phyloP scores from a whole-genome alignment of 2,113 vertebrate genomes.

The Emydura subglobosa region DNA sequence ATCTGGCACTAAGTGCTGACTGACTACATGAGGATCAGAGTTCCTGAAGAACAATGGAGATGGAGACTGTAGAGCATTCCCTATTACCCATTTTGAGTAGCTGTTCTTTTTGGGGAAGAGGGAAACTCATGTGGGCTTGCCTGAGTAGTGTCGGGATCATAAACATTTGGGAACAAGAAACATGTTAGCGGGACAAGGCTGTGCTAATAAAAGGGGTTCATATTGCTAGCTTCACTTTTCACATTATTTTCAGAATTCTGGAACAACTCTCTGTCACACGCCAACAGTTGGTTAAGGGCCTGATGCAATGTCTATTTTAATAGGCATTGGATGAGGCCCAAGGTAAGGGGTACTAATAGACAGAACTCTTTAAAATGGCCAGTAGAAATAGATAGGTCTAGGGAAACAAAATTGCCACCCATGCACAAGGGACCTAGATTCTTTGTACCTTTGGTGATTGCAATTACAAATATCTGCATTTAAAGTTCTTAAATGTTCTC shows the following conservation, averaged over 20 bases:
- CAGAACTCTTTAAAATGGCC: not conserved
- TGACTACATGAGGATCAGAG: not conserved
- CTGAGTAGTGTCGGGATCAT: not conserved
- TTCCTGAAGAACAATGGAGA: slow-evolving; percentile 9
- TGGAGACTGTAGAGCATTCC: not conserved
- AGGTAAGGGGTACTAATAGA: not conserved
- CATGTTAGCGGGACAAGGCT: not conserved
- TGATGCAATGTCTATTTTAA: not conserved
- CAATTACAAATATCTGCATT: not conserved
- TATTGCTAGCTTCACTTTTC: not conserved
- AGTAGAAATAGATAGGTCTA: not conserved
- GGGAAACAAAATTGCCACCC: not conserved
- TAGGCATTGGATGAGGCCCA: not conserved
- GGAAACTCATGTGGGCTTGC: not conserved
- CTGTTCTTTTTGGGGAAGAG: not conserved
- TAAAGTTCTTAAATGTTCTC: not conserved
- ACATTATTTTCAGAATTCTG: not conserved
- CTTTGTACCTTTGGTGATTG: not conserved
- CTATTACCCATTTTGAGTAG: not conserved
- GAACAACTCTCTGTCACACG: not conserved
- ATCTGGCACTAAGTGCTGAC: not conserved
- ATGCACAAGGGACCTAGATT: not conserved
- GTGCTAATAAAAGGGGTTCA: not conserved
- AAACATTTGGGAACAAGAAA: not conserved
- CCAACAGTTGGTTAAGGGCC: not conserved